phyloP scores from a whole-genome alignment of 2,888 invertebrate genomes.

The Empis stercorea region DNA sequence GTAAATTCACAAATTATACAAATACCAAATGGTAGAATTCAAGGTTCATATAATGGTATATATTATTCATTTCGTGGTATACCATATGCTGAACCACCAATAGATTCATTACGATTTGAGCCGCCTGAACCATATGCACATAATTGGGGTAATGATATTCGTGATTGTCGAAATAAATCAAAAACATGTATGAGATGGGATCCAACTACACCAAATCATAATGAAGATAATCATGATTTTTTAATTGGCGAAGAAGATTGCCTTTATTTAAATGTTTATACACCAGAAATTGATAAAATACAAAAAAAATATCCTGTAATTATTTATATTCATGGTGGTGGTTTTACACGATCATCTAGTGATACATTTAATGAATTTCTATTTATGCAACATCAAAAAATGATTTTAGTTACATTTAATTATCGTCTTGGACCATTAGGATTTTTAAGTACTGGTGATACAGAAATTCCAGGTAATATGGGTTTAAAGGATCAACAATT shows the following conservation, averaged over 20 bases:
- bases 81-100: conserved; percentile 50
- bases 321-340: conserved; percentile 53
- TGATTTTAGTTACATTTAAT: conserved; percentile 52
- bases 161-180: too few relatives aligned
- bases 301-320: conserved; percentile 38
- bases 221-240: too few relatives aligned
- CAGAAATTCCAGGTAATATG: conserved; percentile 52
- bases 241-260: conserved; percentile 49
- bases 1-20: conserved; percentile 7
- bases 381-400: conserved; percentile 45
- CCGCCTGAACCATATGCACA: conserved; percentile 12
- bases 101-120: conserved; percentile 46
- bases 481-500: conserved; percentile 60
- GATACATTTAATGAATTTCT: conserved; percentile 41
- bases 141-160: too few relatives aligned
- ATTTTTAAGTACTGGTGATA: conserved; percentile 59
- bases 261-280: conserved; percentile 46
- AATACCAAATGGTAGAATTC: conserved; percentile 14
- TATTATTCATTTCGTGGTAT: conserved; percentile 50
- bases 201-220: too few relatives aligned
- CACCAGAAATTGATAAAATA: conserved; percentile 28
- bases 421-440: conserved; percentile 57
- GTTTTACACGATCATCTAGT: conserved; percentile 50
- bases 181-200: too few relatives aligned
- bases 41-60: conserved; percentile 12